Conservation (phyloP, 1,140 invertebrate species). For the Choristoneura fumiferana region DNA sequence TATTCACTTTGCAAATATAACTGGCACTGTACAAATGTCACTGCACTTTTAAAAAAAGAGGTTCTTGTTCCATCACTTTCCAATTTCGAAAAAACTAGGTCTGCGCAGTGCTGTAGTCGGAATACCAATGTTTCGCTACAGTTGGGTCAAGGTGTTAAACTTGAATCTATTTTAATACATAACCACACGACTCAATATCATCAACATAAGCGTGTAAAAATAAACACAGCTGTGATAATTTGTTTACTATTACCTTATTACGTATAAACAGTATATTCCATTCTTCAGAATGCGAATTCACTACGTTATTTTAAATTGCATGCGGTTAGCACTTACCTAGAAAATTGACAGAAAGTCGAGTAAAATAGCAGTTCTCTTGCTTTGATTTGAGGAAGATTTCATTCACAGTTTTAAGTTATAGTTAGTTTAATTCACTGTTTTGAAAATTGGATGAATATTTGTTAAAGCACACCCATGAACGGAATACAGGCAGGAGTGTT, state of each 20-base stretch:
- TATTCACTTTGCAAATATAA: background rate
- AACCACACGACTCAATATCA: slow-evolving; percentile 3
- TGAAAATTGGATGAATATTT: slow-evolving; percentile 22
- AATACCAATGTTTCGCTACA: slow-evolving; percentile 38
- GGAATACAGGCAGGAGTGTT: slow-evolving; percentile 40
- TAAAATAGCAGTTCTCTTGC: background rate
- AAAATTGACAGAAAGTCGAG: background rate
- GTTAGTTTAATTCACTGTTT: slow-evolving; percentile 16
- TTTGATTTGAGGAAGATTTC: slow-evolving; percentile 3
- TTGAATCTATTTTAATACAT: slow-evolving; percentile 33
- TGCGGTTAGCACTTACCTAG: background rate
- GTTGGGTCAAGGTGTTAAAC: slow-evolving; percentile 50
- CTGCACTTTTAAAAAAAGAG: slow-evolving; percentile 2
- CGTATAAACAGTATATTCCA: slow-evolving; percentile 9
- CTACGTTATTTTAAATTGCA: background rate
- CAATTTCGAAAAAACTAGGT: slow-evolving; percentile 38
- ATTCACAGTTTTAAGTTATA: slow-evolving; percentile 14
- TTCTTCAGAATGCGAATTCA: background rate
- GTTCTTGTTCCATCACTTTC: slow-evolving; percentile 23
- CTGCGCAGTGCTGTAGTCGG: slow-evolving; percentile 45
- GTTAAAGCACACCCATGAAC: slow-evolving; percentile 50
- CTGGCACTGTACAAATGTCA: slow-evolving; percentile 48
- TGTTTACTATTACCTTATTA: slow-evolving; percentile 2
- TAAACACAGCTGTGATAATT: slow-evolving; percentile 21
- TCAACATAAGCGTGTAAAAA: slow-evolving; percentile 29